Percentiles rank a stretch among this genome's conserved stretches.
phyloP scores from a whole-genome alignment of 2,113 vertebrate genomes.

The Microtus richardsoni region DNA sequence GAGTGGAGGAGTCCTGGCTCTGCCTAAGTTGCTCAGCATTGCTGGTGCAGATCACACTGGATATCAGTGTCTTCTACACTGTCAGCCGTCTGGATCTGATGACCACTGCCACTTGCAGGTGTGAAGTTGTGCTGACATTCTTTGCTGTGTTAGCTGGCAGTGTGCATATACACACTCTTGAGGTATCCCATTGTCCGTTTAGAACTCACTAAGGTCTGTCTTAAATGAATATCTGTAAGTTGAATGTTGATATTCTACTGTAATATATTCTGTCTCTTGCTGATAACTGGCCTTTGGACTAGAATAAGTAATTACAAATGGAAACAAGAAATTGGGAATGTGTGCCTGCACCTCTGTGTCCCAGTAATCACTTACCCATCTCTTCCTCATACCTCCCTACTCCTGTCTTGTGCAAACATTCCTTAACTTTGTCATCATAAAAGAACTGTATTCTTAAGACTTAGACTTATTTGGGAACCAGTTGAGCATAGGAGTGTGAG shows the following conservation, averaged over 20 bases:
- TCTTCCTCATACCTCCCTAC: background rate
- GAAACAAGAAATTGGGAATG: constrained; percentile 11
- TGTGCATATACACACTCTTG: background rate
- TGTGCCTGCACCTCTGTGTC: background rate
- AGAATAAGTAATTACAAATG: constrained; percentile 52
- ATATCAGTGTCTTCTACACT: constrained; percentile 30
- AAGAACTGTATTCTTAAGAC: constrained; percentile 46
- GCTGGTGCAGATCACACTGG: background rate
- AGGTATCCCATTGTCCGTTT: background rate
- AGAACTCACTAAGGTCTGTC: constrained; percentile 21
- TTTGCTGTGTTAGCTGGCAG: background rate
- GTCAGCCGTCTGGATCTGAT: constrained; percentile 33
- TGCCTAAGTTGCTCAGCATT: constrained; percentile 20
- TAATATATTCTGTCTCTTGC: constrained; percentile 31
- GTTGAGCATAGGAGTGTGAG: background rate
- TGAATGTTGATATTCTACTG: background rate
- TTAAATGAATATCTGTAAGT: constrained; percentile 17
- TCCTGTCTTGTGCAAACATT: background rate
- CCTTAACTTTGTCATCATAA: constrained; percentile 38
- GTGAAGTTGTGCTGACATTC: background rate
- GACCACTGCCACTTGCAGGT: background rate
- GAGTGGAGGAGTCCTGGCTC: background rate
- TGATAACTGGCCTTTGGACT: constrained; percentile 43
- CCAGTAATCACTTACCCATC: background rate
- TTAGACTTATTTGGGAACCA: constrained; percentile 40